These are phyloP conservation scores for Noctua fimbriata DNA, from an alignment of 2,888 invertebrate species.

Conservation along the genomic window DNA sequence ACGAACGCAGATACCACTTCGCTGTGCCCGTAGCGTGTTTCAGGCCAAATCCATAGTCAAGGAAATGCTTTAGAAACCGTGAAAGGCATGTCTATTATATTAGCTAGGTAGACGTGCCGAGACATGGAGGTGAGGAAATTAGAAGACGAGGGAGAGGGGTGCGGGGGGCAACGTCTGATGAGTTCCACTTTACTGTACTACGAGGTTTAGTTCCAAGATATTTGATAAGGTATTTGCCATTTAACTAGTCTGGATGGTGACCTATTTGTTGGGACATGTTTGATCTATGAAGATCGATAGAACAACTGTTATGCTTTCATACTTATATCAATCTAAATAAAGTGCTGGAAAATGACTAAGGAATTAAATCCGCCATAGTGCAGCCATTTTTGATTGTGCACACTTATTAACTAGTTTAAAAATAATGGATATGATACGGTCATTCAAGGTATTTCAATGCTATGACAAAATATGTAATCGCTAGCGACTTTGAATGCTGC, in stretches of 20 bases:
- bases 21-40: constrained; percentile 1
- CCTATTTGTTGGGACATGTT: neutral
- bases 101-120: constrained; percentile 22
- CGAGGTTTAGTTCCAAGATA: constrained; percentile 50
- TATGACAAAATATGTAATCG: no score
- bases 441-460: no score
- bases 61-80: constrained; percentile 30
- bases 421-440: no score
- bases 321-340: no score
- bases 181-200: neutral
- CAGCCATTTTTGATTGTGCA: no score
- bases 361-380: no score
- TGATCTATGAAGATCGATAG: neutral
- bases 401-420: no score
- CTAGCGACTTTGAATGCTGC: no score
- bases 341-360: no score
- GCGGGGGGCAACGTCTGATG: neutral
- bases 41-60: constrained; percentile 3
- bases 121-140: constrained; percentile 59
- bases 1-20: constrained; percentile 4
- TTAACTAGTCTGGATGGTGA: neutral
- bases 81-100: constrained; percentile 41
- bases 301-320: neutral
- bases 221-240: constrained; percentile 8
- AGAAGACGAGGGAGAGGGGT: constrained; percentile 34